A percentile compares a stretch with the other conserved stretches of the same genome.
Evolutionary conservation across 1,140 invertebrate genomes (phyloP).

Genomic region (Tetragnatha versicolor): DNA sequence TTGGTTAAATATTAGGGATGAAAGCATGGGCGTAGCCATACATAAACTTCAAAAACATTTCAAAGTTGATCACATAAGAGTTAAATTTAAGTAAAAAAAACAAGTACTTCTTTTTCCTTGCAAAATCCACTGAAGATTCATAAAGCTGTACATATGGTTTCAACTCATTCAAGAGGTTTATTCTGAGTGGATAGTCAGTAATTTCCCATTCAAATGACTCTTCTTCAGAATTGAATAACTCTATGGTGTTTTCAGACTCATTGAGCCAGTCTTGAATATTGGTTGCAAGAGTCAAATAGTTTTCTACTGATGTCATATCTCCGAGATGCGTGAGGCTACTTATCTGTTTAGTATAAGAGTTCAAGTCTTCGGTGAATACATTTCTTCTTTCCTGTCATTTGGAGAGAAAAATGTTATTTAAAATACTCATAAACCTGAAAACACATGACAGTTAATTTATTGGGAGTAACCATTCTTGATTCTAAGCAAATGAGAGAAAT

Average conservation of each 20-base stretch:
- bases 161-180: slow-evolving; percentile 74
- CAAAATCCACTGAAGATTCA: slow-evolving; percentile 85
- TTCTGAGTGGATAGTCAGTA: slow-evolving; percentile 86
- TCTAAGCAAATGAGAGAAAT: no score
- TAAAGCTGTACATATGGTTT: slow-evolving; percentile 88
- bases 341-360: slow-evolving; percentile 79
- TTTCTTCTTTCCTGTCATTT: slow-evolving; percentile 66
- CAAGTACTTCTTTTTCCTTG: slow-evolving; percentile 78
- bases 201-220: slow-evolving; percentile 86
- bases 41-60: no score
- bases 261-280: slow-evolving; percentile 75
- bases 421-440: no score
- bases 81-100: no score
- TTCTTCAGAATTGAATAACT: slow-evolving; percentile 92
- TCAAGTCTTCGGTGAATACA: slow-evolving; percentile 79
- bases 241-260: slow-evolving; percentile 80
- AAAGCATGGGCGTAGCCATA: no score
- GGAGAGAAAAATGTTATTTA: no score
- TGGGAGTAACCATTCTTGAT: no score
- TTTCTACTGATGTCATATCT: slow-evolving; percentile 82
- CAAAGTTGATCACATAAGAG: no score
- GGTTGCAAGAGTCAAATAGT: slow-evolving; percentile 83
- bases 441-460: no score
- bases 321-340: slow-evolving; percentile 89
- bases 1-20: no score